These are phyloP conservation scores for Zosterops lateralis DNA, from an alignment of 2,113 vertebrate genomes.

Conservation along the genomic window DNA sequence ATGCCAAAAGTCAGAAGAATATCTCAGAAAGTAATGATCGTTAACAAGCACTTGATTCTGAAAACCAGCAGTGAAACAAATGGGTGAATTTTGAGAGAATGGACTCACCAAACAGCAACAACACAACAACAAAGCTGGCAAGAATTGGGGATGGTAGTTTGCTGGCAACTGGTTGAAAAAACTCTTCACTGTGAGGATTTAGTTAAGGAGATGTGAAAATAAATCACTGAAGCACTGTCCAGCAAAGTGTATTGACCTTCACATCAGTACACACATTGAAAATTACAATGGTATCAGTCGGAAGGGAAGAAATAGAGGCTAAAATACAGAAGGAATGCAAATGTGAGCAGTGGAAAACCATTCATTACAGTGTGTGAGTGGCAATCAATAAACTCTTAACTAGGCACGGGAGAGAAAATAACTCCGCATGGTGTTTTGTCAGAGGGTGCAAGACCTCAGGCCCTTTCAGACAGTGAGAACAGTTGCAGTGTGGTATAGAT, in stretches of 20 bases:
- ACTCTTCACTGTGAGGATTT: not conserved
- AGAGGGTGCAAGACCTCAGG: not conserved
- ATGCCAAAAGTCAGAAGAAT: not conserved
- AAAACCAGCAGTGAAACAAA: not conserved
- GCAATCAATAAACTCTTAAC: conserved; percentile 21
- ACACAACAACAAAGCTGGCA: not conserved
- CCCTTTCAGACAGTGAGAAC: not conserved
- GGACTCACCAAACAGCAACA: not conserved
- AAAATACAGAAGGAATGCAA: not conserved
- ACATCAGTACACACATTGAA: not conserved
- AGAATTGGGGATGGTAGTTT: not conserved
- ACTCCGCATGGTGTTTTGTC: not conserved
- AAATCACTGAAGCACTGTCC: not conserved
- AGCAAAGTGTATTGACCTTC: not conserved
- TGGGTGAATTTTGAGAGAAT: not conserved
- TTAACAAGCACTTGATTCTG: not conserved
- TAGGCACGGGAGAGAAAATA: not conserved
- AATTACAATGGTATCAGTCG: not conserved
- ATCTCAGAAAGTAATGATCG: not conserved
- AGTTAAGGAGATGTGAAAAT: not conserved
- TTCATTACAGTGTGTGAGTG: not conserved
- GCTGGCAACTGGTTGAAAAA: not conserved
- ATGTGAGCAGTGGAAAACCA: not conserved
- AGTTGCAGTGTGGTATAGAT: not conserved
- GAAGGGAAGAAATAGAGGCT: not conserved